Base-by-base conservation (phyloP, 2,888 invertebrate species). In the Phaonia tiefii region DNA sequence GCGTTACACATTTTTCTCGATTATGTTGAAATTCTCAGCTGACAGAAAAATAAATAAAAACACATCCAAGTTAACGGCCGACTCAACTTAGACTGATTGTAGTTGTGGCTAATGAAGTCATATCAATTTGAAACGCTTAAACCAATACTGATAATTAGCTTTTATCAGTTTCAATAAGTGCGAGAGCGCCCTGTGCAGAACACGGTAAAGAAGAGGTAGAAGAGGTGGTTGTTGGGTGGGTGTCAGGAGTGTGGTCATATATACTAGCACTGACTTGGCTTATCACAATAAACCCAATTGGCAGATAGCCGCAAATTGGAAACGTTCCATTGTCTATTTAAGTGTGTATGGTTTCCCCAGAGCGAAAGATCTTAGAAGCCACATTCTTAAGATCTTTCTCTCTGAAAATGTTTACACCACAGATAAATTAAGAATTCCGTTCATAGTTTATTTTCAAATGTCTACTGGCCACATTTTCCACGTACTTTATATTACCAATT, bases 1-100 rank as follows among this genome's bases (percentile, higher is more conserved):
- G 87, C 87, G 75, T 86, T 83, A 79, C 89, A 88, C 89, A 89
- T 89, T 74, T 86, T 86, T 56, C 46, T 13, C 49, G 44, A 31
- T 1, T 69, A 54, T 69, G 39, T 44, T 17, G 17, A 44, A 31
- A 5, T 31, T 8, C 31, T 5, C n/a, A n/a, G n/a, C n/a, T n/a
- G n/a, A n/a, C n/a, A 31, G 8, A 5, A 31, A 31, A 5, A 31
- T 31, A 3, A 3, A 31, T 3, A 3, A 31, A 31, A 31, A 37
- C 4, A 54, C 60, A 63, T 70, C 44, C 51, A 42, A n/a, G 11
- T 20, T 17, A 11, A 22, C 20, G 17, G 4, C 5, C 63, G 42
- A 39, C 42, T 63, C 11, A 22, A 42, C 13, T 63, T 37, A 13
- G 4, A 63, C 63, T 63, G 63, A 42, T 37, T 63, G 20, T 22